Percentiles rank a stretch among this genome's conserved stretches.
These are phyloP conservation scores for Sebastes jordani DNA, from an alignment of 2,797 vertebrate genomes.

Conservation along the genomic window DNA sequence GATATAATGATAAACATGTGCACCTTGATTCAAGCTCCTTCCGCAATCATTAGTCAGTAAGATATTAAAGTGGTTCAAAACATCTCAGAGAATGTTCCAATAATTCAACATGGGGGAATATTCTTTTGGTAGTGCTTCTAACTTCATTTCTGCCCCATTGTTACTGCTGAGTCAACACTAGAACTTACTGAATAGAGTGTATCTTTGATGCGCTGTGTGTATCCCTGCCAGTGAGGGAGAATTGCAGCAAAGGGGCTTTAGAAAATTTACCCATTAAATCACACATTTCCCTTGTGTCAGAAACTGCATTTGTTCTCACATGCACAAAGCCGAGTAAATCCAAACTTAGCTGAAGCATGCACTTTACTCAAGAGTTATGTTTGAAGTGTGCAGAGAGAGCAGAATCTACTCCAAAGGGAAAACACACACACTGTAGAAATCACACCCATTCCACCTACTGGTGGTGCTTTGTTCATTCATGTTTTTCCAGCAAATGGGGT, in stretches of 20 bases:
- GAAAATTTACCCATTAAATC: conserved; percentile 46
- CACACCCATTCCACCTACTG: conserved; percentile 6
- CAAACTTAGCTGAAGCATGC: conserved; percentile 59
- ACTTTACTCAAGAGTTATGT: conserved; percentile 42
- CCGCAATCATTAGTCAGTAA: neutral
- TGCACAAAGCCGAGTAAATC: conserved; percentile 51
- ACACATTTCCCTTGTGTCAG: conserved; percentile 40
- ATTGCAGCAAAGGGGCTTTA: conserved; percentile 37
- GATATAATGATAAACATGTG: neutral
- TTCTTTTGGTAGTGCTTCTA: neutral
- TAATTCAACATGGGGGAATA: neutral
- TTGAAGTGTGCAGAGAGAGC: conserved; percentile 44
- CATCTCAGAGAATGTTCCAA: neutral
- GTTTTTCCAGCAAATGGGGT: conserved; percentile 41
- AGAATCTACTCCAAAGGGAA: conserved; percentile 21
- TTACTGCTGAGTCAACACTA: conserved; percentile 19
- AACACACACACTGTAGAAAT: neutral
- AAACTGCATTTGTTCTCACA: conserved; percentile 43
- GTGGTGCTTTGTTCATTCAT: conserved; percentile 47
- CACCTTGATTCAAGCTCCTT: neutral
- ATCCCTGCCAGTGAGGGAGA: conserved; percentile 20
- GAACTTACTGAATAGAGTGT: neutral
- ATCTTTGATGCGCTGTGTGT: conserved; percentile 12
- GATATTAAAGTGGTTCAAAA: neutral
- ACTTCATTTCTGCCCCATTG: neutral